Evolutionary conservation across 2,113 vertebrate genomes (phyloP), one percentile per base, ranked within the genome.

Genomic region (Chaetorhynchus papuensis): DNA sequence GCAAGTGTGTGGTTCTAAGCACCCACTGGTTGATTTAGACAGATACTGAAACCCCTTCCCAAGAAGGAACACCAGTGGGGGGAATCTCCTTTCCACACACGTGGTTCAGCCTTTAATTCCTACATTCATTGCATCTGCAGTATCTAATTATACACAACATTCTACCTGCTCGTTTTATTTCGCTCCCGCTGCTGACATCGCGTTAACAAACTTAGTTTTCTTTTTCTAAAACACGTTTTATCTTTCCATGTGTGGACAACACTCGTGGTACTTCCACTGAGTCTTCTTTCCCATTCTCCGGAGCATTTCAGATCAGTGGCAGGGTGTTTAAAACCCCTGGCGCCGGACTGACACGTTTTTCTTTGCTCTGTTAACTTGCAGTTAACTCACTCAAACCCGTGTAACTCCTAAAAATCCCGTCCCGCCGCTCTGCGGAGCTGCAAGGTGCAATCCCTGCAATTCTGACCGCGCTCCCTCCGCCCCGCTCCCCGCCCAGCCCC

Each of bases 361-460:
- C 52, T 24, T 1, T 2, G 27, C 4, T 18, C 41, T 5, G 5
- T 2, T 4, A 69, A 4, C 5, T 4, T 3, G 19, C 0, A 7
- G 15, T 23, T 11, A 22, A 68, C 45, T 22, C 27, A 1, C 44
- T 28, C 9, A 2, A 21, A 10, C 8, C 42, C 15, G 5, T 1
- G 16, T 3, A 8, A 15, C 15, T 4, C 19, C 80, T 1, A 21
- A 9, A 6, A 3, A 13, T 17, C 30, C 24, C 12, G 31, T 16
- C 39, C 39, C 39, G 47, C 45, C 56, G 24, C 30, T 12, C 41
- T 9, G 70, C 20, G 24, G 20, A 17, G 26, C 61, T 6, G 3
- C 7, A 13, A 30, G 5, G n/a, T 0, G 52, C 13, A 5, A 17
- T 3, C 20, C 11, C 35, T 1, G 24, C 7, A 7, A 3, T 1